Conservation (phyloP, 1,140 invertebrate species). For the Platorchestia sp. region DNA sequence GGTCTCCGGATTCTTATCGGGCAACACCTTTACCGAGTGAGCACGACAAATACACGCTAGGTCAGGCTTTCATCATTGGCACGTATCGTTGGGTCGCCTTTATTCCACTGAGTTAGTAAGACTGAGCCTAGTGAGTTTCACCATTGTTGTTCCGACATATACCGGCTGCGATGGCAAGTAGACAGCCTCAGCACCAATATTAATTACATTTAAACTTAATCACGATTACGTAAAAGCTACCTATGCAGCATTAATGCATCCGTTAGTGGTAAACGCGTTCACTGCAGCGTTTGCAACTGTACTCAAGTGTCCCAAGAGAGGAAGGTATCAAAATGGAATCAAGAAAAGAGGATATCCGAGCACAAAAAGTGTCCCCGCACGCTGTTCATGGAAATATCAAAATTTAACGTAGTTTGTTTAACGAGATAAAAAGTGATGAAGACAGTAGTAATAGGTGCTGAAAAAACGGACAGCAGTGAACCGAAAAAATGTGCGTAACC, state of each 20-base stretch:
- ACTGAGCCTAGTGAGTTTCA: neutral
- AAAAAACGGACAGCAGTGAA: too few species aligned
- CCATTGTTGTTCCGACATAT: neutral
- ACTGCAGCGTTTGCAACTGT: too few species aligned
- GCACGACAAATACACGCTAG: neutral
- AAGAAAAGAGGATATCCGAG: too few species aligned
- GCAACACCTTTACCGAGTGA: neutral
- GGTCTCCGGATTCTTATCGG: neutral
- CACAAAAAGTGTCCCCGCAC: too few species aligned
- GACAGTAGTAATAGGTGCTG: too few species aligned
- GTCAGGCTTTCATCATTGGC: neutral
- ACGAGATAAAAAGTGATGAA: too few species aligned
- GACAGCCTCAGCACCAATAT: neutral
- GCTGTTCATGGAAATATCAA: too few species aligned
- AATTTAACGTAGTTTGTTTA: too few species aligned
- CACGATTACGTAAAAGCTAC: neutral
- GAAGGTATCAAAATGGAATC: too few species aligned
- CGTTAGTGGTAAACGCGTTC: neutral
- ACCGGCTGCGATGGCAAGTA: neutral
- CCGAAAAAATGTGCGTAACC: too few species aligned
- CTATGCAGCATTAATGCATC: neutral
- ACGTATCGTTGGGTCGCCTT: neutral
- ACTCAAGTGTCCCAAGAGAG: too few species aligned
- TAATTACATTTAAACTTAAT: neutral
- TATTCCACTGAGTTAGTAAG: neutral